Evolutionary conservation across 2,113 vertebrate species (phyloP).

Genomic region (Eudyptes chrysolophus): DNA sequence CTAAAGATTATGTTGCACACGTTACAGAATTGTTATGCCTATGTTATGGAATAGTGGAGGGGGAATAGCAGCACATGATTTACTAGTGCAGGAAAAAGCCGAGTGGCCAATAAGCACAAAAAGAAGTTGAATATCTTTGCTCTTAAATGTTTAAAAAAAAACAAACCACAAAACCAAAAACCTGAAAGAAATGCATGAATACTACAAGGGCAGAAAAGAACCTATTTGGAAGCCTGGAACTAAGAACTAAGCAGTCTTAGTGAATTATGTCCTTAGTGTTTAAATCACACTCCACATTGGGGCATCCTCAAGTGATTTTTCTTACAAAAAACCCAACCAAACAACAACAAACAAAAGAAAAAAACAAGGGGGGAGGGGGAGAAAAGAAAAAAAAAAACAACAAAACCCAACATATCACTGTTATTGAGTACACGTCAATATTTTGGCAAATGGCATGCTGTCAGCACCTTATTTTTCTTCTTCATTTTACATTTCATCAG

Average conservation of each 20-base stretch:
- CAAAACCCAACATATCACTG: neutral
- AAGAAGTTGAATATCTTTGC: neutral
- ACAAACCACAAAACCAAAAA: neutral
- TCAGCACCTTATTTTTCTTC: neutral
- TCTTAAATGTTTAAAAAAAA: neutral
- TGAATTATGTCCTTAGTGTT: neutral
- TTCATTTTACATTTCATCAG: neutral
- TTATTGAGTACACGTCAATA: neutral
- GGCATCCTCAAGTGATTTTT: neutral
- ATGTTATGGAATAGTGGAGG: neutral
- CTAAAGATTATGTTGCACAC: neutral
- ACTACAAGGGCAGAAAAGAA: neutral
- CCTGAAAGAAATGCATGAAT: neutral
- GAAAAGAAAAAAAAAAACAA: fast-evolving
- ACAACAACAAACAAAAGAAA: neutral
- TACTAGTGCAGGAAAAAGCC: neutral
- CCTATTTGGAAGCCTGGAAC: neutral
- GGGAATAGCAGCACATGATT: neutral
- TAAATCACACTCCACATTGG: fast-evolving
- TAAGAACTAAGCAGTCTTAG: neutral
- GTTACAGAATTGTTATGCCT: neutral
- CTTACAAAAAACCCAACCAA: neutral
- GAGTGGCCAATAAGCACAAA: neutral
- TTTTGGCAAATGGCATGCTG: neutral
- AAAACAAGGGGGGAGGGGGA: neutral